These are phyloP conservation scores for Gadus macrocephalus DNA, from an alignment of 2,113 vertebrate genomes.

Conservation along the genomic window DNA sequence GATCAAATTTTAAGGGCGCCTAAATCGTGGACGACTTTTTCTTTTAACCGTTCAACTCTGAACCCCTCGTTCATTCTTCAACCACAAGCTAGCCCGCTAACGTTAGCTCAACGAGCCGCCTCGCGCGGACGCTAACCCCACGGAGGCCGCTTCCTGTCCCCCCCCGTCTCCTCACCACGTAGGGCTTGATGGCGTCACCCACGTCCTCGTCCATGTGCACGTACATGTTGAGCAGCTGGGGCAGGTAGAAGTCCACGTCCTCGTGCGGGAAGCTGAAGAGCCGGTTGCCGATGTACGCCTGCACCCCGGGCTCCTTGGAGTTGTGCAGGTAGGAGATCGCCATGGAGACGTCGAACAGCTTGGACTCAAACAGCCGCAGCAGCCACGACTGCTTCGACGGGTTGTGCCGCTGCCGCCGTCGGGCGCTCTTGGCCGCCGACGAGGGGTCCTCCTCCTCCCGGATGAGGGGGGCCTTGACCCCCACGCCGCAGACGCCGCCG, in stretches of 20 bases:
- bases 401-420: slow-evolving; percentile 80
- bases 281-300: slow-evolving; percentile 94
- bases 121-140: too few species aligned
- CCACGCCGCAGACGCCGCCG: not conserved
- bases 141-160: too few species aligned
- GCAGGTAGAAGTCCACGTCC: slow-evolving; percentile 92
- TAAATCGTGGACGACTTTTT: too few species aligned
- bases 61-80: too few species aligned
- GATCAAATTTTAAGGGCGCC: too few species aligned
- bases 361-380: slow-evolving; percentile 91
- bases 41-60: too few species aligned
- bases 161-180: slow-evolving; percentile 68
- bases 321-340: slow-evolving; percentile 96
- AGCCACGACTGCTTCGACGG: slow-evolving; percentile 93
- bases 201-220: slow-evolving; percentile 97
- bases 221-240: slow-evolving; percentile 97
- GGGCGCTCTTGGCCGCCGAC: slow-evolving; percentile 64
- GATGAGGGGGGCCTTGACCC: slow-evolving; percentile 46
- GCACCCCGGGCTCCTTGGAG: slow-evolving; percentile 93
- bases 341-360: slow-evolving; percentile 97
- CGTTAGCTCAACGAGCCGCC: too few species aligned
- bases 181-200: slow-evolving; percentile 94
- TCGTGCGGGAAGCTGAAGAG: slow-evolving; percentile 90
- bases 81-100: too few species aligned
- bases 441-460: slow-evolving; percentile 39